These are phyloP conservation scores for Dicyrtoma fusca DNA, from an alignment of 2,888 invertebrate genomes.

Conservation along the genomic window DNA sequence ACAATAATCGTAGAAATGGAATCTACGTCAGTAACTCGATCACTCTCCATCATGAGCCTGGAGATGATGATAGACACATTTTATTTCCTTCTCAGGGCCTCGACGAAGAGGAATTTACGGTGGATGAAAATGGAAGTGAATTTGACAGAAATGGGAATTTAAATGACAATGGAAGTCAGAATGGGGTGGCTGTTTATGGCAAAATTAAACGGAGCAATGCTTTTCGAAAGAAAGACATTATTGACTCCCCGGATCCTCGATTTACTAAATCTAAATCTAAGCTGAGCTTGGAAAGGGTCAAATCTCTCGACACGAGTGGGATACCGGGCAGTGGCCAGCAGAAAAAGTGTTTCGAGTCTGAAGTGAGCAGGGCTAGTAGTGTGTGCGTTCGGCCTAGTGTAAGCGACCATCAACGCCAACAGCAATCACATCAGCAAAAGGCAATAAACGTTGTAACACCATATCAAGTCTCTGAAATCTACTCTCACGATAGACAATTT, in stretches of 20 bases:
- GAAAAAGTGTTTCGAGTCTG: slow-evolving; percentile 3
- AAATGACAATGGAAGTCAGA: slow-evolving; percentile 29
- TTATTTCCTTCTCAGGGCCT: slow-evolving; percentile 22
- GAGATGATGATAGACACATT: neutral
- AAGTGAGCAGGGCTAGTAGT: slow-evolving; percentile 29
- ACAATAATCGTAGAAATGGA: slow-evolving; percentile 44
- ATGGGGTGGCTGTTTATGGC: slow-evolving; percentile 45
- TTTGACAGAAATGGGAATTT: slow-evolving; percentile 32
- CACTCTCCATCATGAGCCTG: slow-evolving; percentile 30
- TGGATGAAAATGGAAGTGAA: slow-evolving; percentile 25
- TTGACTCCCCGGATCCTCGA: slow-evolving; percentile 25
- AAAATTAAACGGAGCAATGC: slow-evolving; percentile 56
- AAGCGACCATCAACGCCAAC: slow-evolving; percentile 17
- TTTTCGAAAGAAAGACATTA: slow-evolving; percentile 52
- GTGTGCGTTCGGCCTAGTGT: slow-evolving; percentile 14
- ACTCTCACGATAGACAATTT: neutral
- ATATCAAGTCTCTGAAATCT: slow-evolving; percentile 50
- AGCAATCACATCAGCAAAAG: slow-evolving; percentile 29
- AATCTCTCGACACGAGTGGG: slow-evolving; percentile 35
- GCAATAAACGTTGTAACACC: slow-evolving; percentile 54
- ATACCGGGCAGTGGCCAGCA: neutral
- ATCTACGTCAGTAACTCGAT: slow-evolving; percentile 52
- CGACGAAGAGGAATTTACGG: slow-evolving; percentile 20
- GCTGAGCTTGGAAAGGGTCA: slow-evolving; percentile 51
- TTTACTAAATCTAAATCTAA: slow-evolving; percentile 40